Evolutionary conservation across 2,888 invertebrate species (phyloP).

Genomic region (Pteria penguin): DNA sequence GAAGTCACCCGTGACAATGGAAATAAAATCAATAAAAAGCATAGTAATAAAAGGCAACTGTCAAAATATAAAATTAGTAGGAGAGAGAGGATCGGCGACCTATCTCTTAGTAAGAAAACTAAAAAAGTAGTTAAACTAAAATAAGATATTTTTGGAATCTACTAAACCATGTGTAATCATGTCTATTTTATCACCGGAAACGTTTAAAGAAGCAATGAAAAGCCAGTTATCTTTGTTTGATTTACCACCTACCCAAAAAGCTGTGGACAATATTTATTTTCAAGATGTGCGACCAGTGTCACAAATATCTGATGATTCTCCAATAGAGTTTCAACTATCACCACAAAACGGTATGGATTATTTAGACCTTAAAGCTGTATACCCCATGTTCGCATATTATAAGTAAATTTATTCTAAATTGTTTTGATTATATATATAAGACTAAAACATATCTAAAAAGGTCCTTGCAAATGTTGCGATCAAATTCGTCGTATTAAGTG

Average conservation of each 20-base stretch:
- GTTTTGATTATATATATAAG: too few relatives aligned
- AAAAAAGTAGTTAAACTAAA: slow-evolving; percentile 1
- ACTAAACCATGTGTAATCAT: slow-evolving; percentile 13
- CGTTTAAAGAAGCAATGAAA: slow-evolving; percentile 7
- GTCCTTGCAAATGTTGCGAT: too few relatives aligned
- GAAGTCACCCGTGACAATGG: too few relatives aligned
- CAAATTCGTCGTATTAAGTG: too few relatives aligned
- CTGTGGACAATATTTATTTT: slow-evolving; percentile 3
- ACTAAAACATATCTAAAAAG: too few relatives aligned
- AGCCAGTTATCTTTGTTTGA: slow-evolving; percentile 7
- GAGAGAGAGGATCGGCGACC: too few relatives aligned
- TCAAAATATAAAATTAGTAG: too few relatives aligned
- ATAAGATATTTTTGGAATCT: slow-evolving; percentile 9
- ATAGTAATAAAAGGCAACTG: too few relatives aligned
- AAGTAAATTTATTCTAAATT: too few relatives aligned
- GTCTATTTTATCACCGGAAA: slow-evolving; percentile 5
- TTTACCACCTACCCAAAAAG: slow-evolving; percentile 7
- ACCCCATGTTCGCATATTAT: too few relatives aligned
- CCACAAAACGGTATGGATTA: slow-evolving; percentile 23
- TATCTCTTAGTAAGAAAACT: too few relatives aligned
- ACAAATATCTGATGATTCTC: slow-evolving; percentile 5
- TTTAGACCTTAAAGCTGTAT: slow-evolving; percentile 19
- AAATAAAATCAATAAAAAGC: too few relatives aligned
- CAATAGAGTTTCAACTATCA: slow-evolving; percentile 24
- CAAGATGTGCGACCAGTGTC: slow-evolving; percentile 10